A percentile compares a stretch with the other conserved stretches of the same genome.
Evolutionary conservation across 2,797 vertebrate genomes (phyloP).

Genomic region (Schizopygopsis pylzovi): DNA sequence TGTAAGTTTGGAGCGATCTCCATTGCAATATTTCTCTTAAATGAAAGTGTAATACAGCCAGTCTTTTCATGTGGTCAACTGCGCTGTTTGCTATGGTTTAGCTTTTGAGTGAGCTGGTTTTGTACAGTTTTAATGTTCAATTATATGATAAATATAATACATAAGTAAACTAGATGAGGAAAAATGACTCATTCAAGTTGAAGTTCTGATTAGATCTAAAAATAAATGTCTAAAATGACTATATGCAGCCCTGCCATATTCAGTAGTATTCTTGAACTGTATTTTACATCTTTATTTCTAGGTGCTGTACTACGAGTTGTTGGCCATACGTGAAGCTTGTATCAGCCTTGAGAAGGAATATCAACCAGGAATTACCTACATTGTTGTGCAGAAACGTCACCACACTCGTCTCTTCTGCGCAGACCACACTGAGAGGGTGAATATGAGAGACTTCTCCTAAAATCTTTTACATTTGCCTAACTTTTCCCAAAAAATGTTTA

Average conservation of each 20-base stretch:
- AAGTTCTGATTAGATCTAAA: background rate
- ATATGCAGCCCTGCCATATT: background rate
- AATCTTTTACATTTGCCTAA: background rate
- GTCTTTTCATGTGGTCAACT: too few relatives aligned
- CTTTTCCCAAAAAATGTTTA: background rate
- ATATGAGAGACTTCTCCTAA: slow-evolving; percentile 21
- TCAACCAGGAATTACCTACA: slow-evolving; percentile 97
- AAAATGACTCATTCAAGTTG: too few relatives aligned
- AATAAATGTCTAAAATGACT: background rate
- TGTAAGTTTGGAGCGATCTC: too few relatives aligned
- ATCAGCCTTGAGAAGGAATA: slow-evolving; percentile 97
- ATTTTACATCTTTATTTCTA: slow-evolving; percentile 59
- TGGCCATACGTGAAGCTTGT: slow-evolving; percentile 96
- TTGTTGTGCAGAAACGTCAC: slow-evolving; percentile 96
- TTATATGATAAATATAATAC: too few relatives aligned
- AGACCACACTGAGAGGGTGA: slow-evolving; percentile 95
- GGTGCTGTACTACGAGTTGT: slow-evolving; percentile 97
- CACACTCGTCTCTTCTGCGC: slow-evolving; percentile 96
- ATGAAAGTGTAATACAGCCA: too few relatives aligned
- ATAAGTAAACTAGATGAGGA: too few relatives aligned
- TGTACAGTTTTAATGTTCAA: too few relatives aligned
- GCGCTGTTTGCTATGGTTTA: too few relatives aligned
- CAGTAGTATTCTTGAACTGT: background rate
- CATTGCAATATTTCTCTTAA: too few relatives aligned
- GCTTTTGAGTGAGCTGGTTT: too few relatives aligned